Base-by-base conservation (phyloP, 2,797 vertebrate species). In the Anolis apletophallus region DNA sequence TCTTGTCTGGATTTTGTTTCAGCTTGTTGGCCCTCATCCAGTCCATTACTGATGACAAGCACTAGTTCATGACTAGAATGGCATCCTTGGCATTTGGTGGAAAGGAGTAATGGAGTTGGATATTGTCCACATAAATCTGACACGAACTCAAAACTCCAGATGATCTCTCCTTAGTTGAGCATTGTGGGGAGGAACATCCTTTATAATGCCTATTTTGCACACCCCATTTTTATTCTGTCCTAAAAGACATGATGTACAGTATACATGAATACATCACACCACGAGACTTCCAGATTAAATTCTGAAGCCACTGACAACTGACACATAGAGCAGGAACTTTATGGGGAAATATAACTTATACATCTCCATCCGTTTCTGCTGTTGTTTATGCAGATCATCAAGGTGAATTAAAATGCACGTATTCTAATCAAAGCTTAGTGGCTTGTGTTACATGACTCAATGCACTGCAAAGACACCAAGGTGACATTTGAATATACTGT, bases 391-490 rank as follows among this genome's bases (percentile, higher is more conserved):
- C 23, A 81, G 32, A 75, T 23, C 26, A 16, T 73, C 46, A 40
- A 23, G 16, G 59, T 68, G 3, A 75, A 68, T 68, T 81, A 67
- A 54, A 64, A 54, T 40, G 5, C 32, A 36, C 1, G 0, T 68
- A 23, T 9, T 54, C 17, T 36, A 74, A 74, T 29, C 46, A 36
- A 29, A 55, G 17, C 26, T 23, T n/a, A 34, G 16, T 50, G 29
- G 17, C 69, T 55, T 57, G 29, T 21, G 57, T 40, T 64, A 52
- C 57, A 84, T 55, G 64, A 67, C 2, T 32, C 75, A 55, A 23
- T 26, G 19, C 40, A 55, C 9, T 75, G 61, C 50, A 61, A 86
- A 89, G n/a, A 83, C 74, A 89, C 34, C 87, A 79, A 85, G 0
- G 2, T 90, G 3, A 11, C 84, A 87, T 81, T 59, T 78, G 83